A percentile compares a stretch with the other conserved stretches of the same genome.
Conservation (phyloP, 2,888 invertebrate genomes). For the Marronus borbonicus region DNA sequence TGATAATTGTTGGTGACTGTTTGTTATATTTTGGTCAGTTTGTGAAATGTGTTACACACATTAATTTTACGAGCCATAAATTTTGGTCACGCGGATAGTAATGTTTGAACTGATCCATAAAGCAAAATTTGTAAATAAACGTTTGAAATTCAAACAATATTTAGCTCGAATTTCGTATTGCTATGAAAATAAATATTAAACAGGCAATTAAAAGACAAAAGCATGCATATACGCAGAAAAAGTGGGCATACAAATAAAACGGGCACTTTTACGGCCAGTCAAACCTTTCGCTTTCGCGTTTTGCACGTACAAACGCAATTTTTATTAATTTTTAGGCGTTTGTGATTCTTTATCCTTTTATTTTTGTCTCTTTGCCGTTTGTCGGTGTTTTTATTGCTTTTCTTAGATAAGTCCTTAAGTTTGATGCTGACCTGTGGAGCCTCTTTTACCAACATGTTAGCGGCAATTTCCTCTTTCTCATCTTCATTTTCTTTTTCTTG, state of each 20-base stretch:
- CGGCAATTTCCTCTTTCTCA: not conserved
- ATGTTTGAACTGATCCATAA: not conserved
- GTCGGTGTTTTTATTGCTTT: conserved; percentile 10
- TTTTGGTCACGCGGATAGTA: not conserved
- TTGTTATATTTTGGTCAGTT: not conserved
- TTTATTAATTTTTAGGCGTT: conserved; percentile 28
- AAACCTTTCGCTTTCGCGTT: conserved; percentile 48
- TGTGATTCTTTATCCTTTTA: conserved; percentile 19
- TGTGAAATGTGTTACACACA: conserved; percentile 4
- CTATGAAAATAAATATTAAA: conserved; percentile 17
- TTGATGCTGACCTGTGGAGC: conserved; percentile 21
- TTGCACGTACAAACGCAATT: conserved; percentile 43
- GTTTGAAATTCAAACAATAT: not conserved
- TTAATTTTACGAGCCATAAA: conserved; percentile 1
- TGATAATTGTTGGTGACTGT: too few species aligned
- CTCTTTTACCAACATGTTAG: conserved; percentile 25
- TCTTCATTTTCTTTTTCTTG: conserved; percentile 9
- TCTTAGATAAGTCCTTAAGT: conserved; percentile 9
- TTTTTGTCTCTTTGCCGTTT: conserved; percentile 16
- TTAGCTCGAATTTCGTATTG: conserved; percentile 15
- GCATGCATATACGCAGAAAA: conserved; percentile 19
- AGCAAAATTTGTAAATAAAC: conserved; percentile 1
- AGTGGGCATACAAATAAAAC: conserved; percentile 1
- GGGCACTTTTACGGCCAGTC: conserved; percentile 23
- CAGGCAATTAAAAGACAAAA: not conserved